Evolutionary conservation across 1,140 invertebrate genomes (phyloP).

Genomic region (Eulimnadia texana): DNA sequence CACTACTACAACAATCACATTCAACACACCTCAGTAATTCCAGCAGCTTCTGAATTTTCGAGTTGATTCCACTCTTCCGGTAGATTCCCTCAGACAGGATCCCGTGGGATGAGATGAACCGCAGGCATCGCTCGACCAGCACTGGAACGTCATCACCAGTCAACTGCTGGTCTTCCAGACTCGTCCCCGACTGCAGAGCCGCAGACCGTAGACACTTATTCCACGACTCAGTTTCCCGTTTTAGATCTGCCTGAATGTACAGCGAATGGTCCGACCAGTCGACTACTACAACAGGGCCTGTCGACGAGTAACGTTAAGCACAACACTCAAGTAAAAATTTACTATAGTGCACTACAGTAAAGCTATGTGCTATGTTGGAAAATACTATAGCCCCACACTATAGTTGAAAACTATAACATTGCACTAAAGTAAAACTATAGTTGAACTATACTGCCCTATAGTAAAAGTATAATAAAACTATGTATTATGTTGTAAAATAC

Average conservation of each 20-base stretch:
- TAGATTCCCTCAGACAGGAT: slow-evolving; percentile 74
- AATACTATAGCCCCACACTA: too few relatives aligned
- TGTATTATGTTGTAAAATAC: too few relatives aligned
- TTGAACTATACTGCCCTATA: too few relatives aligned
- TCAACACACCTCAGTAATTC: slow-evolving; percentile 40
- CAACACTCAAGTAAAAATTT: too few relatives aligned
- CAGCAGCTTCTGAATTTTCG: slow-evolving; percentile 57
- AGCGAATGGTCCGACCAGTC: slow-evolving; percentile 45
- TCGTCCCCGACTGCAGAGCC: slow-evolving; percentile 55
- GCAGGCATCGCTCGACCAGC: slow-evolving; percentile 78
- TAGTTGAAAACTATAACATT: too few relatives aligned
- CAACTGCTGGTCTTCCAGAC: slow-evolving; percentile 64
- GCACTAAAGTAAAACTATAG: too few relatives aligned
- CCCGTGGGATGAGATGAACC: slow-evolving; percentile 73
- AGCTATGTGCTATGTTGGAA: too few relatives aligned
- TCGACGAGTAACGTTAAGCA: too few relatives aligned
- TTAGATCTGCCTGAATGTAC: slow-evolving; percentile 49
- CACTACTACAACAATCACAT: not conserved
- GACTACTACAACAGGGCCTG: slow-evolving; percentile 44
- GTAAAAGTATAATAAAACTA: too few relatives aligned
- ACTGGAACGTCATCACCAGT: slow-evolving; percentile 73
- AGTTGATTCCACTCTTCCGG: slow-evolving; percentile 55
- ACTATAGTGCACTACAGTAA: too few relatives aligned
- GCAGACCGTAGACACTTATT: slow-evolving; percentile 52
- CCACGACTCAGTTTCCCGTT: slow-evolving; percentile 37